These are phyloP conservation scores for Myotis brandtii DNA, from an alignment of 2,113 vertebrate species.

Conservation along the genomic window DNA sequence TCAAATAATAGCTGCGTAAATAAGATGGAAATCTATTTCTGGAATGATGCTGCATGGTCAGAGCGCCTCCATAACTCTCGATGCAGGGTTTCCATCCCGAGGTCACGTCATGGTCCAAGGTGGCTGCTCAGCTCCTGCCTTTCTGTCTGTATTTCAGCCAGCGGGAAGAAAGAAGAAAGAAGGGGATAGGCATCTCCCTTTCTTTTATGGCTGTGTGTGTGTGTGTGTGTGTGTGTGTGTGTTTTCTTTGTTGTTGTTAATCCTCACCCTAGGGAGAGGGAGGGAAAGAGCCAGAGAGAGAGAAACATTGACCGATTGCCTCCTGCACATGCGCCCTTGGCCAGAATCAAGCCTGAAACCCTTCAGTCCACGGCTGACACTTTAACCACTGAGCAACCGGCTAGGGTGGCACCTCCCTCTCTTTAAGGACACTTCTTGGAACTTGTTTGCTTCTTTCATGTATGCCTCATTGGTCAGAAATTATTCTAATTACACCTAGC, in stretches of 20 bases:
- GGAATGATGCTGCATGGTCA: neutral
- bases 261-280: neutral
- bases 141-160: neutral
- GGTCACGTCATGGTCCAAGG: neutral
- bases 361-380: too few relatives aligned
- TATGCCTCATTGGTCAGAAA: neutral
- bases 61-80: neutral
- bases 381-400: too few relatives aligned
- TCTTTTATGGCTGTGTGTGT: too few relatives aligned
- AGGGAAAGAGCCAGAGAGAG: neutral
- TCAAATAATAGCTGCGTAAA: neutral
- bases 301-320: too few relatives aligned
- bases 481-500: neutral
- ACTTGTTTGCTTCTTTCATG: neutral
- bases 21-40: neutral
- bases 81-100: neutral
- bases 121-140: neutral
- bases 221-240: too few relatives aligned
- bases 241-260: neutral
- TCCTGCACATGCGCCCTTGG: too few relatives aligned
- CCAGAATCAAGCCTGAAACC: too few relatives aligned
- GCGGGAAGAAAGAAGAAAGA: too few relatives aligned
- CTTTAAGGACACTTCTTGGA: neutral
- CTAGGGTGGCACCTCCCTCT: neutral
- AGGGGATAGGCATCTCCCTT: too few relatives aligned